phyloP scores from a whole-genome alignment of 2,888 invertebrate genomes.

The Eumerus sabulonum region DNA sequence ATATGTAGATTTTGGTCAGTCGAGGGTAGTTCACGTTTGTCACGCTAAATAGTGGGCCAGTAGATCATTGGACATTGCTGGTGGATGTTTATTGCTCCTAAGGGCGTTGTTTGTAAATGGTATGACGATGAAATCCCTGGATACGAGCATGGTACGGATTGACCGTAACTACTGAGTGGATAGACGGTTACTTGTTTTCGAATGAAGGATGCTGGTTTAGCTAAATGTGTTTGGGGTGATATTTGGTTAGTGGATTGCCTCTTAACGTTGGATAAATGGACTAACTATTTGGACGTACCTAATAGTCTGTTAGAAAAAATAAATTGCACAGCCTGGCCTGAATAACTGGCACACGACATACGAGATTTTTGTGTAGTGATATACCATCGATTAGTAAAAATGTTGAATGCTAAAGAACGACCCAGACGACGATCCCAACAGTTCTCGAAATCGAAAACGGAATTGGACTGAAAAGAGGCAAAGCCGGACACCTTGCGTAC shows the following conservation, averaged over 20 bases:
- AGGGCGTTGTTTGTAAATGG: slow-evolving; percentile 31
- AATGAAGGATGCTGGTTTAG: slow-evolving; percentile 3
- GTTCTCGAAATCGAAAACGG: too few species aligned
- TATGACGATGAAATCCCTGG: slow-evolving; percentile 18
- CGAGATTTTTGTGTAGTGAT: too few species aligned
- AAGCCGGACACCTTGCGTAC: too few species aligned
- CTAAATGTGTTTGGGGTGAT: neutral
- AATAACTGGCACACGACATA: too few species aligned
- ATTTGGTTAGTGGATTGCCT: neutral
- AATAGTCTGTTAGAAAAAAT: too few species aligned
- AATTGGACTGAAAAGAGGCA: too few species aligned
- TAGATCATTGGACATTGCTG: slow-evolving; percentile 24
- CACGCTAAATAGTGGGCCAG: slow-evolving; percentile 28
- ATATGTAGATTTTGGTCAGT: neutral
- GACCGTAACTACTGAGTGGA: too few species aligned
- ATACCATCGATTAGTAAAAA: too few species aligned
- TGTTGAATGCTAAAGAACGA: too few species aligned
- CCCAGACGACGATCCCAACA: too few species aligned
- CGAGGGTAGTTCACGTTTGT: slow-evolving; percentile 40
- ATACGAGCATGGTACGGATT: neutral
- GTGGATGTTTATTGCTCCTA: slow-evolving; percentile 40
- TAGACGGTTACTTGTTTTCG: slow-evolving; percentile 13
- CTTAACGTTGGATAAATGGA: slow-evolving; percentile 7
- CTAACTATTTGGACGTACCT: neutral
- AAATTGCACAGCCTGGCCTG: too few species aligned